A percentile compares a stretch with the other conserved stretches of the same genome.
Evolutionary conservation across 2,888 invertebrate species (phyloP).

Genomic region (Acrobasis suavella): DNA sequence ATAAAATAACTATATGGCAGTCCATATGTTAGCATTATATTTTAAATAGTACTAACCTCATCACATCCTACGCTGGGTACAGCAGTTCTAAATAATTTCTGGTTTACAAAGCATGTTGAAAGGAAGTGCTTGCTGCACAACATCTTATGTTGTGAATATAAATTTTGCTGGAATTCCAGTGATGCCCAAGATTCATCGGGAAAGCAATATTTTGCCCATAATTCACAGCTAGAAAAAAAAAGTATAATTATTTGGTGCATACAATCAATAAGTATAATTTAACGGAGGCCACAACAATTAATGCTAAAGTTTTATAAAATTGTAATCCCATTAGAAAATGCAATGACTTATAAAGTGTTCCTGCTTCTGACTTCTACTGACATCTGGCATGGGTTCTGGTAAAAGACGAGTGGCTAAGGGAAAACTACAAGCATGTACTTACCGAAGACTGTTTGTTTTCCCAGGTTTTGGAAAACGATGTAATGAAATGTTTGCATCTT

Average conservation of each 20-base stretch:
- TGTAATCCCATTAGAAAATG: background rate
- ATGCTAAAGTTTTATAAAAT: background rate
- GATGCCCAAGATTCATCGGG: slow-evolving; percentile 9
- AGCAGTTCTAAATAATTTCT: background rate
- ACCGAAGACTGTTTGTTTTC: background rate
- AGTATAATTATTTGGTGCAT: background rate
- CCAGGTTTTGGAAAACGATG: slow-evolving; percentile 3
- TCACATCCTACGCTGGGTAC: background rate
- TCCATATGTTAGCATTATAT: no score
- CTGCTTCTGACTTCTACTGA: background rate
- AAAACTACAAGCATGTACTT: background rate
- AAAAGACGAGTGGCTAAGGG: background rate
- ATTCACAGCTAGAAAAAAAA: slow-evolving; percentile 26
- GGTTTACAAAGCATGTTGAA: background rate
- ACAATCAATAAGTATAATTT: background rate
- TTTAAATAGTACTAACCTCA: background rate
- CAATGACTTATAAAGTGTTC: background rate
- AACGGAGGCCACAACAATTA: background rate
- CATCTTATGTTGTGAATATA: slow-evolving; percentile 11
- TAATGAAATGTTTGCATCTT: no score
- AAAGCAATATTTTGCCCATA: slow-evolving; percentile 24
- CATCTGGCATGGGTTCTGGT: background rate
- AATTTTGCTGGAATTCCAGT: no score
- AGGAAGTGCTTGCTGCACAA: slow-evolving; percentile 2
- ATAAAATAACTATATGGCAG: no score